Conservation (phyloP, 2,113 vertebrate species). For the Apeltes quadracus region DNA sequence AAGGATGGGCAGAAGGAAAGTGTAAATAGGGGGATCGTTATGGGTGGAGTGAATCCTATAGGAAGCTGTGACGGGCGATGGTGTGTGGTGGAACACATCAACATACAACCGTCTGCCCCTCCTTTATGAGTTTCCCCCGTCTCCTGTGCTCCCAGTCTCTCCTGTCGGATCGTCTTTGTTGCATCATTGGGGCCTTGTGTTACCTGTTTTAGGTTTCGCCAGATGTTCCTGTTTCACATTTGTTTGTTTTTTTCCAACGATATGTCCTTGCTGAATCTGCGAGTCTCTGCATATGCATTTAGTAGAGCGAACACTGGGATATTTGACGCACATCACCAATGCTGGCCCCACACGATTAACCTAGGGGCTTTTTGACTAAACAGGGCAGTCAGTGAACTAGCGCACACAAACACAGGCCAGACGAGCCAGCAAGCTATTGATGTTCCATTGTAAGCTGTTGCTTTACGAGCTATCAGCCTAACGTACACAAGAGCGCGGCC, state of each 20-base stretch:
- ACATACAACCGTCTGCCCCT: not conserved
- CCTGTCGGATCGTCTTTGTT: not conserved
- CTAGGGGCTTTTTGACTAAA: constrained; percentile 51
- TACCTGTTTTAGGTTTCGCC: not conserved
- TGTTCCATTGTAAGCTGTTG: constrained; percentile 9
- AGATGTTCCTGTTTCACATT: not conserved
- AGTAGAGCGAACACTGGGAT: not conserved
- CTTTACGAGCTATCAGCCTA: constrained; percentile 5
- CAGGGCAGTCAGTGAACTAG: constrained; percentile 25
- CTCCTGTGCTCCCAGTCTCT: not conserved
- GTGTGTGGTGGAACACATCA: constrained; percentile 11
- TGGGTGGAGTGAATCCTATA: constrained; percentile 67
- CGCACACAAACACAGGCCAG: constrained; percentile 16
- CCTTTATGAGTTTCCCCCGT: not conserved
- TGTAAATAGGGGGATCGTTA: constrained; percentile 65
- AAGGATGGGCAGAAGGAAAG: constrained; percentile 56
- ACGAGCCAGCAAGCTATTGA: constrained; percentile 5
- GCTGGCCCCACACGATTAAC: constrained; percentile 4
- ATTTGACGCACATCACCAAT: not conserved
- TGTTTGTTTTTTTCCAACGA: not conserved
- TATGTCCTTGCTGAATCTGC: not conserved
- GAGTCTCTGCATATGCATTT: not conserved
- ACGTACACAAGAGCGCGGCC: constrained; percentile 26
- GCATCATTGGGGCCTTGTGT: not conserved
- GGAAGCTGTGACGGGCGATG: constrained; percentile 35